These are phyloP conservation scores for Helarctos malayanus DNA, from an alignment of 2,797 vertebrate genomes.

Conservation along the genomic window DNA sequence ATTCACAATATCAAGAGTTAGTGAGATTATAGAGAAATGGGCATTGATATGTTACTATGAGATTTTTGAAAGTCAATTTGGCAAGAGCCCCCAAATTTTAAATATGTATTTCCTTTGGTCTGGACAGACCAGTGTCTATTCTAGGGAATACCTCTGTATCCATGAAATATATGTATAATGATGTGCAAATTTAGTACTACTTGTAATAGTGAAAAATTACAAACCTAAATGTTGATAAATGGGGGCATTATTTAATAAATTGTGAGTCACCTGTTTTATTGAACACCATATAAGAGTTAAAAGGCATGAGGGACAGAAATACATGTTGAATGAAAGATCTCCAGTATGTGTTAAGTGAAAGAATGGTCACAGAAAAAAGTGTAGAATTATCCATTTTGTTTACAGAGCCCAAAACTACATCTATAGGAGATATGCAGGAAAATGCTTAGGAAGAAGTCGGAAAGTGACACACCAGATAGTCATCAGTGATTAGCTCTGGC, in stretches of 20 bases:
- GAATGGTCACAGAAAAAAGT: not conserved
- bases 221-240: slow-evolving; percentile 48
- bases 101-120: slow-evolving; percentile 49
- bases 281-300: not conserved
- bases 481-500: not conserved
- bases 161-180: not conserved
- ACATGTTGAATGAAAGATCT: not conserved
- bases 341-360: not conserved
- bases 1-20: slow-evolving; percentile 40
- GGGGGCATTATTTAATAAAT: slow-evolving; percentile 21
- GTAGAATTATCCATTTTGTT: slow-evolving; percentile 15
- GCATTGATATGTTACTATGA: not conserved
- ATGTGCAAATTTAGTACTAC: not conserved
- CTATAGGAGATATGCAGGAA: not conserved
- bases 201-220: slow-evolving; percentile 29
- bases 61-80: slow-evolving; percentile 34
- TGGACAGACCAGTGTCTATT: slow-evolving; percentile 7
- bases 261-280: slow-evolving; percentile 14
- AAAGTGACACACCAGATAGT: not conserved
- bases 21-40: slow-evolving; percentile 43
- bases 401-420: not conserved
- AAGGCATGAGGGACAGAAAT: not conserved
- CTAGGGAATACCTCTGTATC: slow-evolving; percentile 3
- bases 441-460: not conserved
- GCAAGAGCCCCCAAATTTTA: not conserved